phyloP scores from a whole-genome alignment of 2,888 invertebrate genomes.

The Leucophora obtusa region DNA sequence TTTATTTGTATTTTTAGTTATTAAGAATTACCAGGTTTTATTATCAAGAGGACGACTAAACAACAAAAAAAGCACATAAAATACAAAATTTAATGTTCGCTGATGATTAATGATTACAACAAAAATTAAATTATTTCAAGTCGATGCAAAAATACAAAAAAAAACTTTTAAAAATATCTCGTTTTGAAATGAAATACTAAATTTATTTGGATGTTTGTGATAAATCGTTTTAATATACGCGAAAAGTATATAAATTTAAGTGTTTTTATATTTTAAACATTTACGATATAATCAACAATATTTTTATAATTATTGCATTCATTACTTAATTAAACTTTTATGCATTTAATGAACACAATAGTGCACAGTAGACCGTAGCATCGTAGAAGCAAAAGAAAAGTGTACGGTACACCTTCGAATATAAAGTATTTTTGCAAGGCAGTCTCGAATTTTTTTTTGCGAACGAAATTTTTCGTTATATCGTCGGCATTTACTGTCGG shows the following conservation, averaged over 20 bases:
- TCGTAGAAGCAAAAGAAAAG: too few relatives aligned
- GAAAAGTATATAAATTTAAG: neutral
- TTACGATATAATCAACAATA: neutral
- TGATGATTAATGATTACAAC: neutral
- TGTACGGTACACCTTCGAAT: too few relatives aligned
- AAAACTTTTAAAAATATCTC: neutral
- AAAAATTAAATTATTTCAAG: neutral
- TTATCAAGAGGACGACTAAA: neutral
- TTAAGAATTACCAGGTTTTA: neutral
- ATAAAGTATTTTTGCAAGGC: too few relatives aligned
- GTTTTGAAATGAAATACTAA: slow-evolving; percentile 19
- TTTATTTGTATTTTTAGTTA: neutral
- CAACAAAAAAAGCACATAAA: neutral
- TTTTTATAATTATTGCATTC: neutral
- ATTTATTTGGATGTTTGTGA: slow-evolving; percentile 28
- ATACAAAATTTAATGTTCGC: neutral
- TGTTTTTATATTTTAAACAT: neutral
- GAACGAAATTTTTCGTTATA: too few relatives aligned
- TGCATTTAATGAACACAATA: slow-evolving; percentile 5
- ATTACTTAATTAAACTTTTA: slow-evolving; percentile 10
- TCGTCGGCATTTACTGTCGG: too few relatives aligned
- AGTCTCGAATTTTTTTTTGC: too few relatives aligned
- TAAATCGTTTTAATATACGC: slow-evolving; percentile 9
- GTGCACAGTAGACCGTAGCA: too few relatives aligned
- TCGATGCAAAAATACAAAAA: neutral